Evolutionary conservation across 1,140 invertebrate species (phyloP), one percentile per base, ranked within the genome.

Genomic region (Xylocopa sonorina): DNA sequence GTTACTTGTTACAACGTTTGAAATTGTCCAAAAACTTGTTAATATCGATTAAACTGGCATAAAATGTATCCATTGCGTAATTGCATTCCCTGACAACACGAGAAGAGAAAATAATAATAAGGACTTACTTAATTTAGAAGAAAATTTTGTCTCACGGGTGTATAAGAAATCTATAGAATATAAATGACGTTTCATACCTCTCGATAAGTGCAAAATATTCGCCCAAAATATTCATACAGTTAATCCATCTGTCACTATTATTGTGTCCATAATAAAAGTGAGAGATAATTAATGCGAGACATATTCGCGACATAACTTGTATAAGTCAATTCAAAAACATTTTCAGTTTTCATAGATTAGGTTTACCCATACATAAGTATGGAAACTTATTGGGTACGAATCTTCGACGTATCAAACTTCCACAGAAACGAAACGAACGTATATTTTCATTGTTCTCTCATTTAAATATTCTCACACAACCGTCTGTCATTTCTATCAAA

Each of bases 161-260:
- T 34, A 53, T 74, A 58, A 63, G n/a, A n/a, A 74, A 53, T 29
- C 29, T 12, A 51, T 18, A 3, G 60, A 53, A 75, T 41, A 43
- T 43, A 66, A 66, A 75, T 62, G 34, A 12, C 14, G 10, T 66
- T 75, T 66, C 27, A 66, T 53, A 50, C 60, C 14, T 43, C 60
- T 12, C 18, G 7, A 34, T 10, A 18, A 24, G 16, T 16, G 48
- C 21, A 27, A n/a, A 43, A 75, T 66, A n/a, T n/a, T n/a, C n/a
- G n/a, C n/a, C n/a, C n/a, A 66, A 75, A 75, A 75, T 75, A 27
- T 48, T 24, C 16, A 51, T 46, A 4, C n/a, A 38, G 21, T 32
- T 38, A 32, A n/a, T 32, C 16, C 12, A 55, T 29, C 34, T 43
- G 21, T 12, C 18, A n/a, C 14, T 32, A 27, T 58, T 24, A 51